Percentiles rank a stretch among this genome's conserved stretches.
Conservation (phyloP, 2,797 vertebrate genomes). For the Prionace glauca region DNA sequence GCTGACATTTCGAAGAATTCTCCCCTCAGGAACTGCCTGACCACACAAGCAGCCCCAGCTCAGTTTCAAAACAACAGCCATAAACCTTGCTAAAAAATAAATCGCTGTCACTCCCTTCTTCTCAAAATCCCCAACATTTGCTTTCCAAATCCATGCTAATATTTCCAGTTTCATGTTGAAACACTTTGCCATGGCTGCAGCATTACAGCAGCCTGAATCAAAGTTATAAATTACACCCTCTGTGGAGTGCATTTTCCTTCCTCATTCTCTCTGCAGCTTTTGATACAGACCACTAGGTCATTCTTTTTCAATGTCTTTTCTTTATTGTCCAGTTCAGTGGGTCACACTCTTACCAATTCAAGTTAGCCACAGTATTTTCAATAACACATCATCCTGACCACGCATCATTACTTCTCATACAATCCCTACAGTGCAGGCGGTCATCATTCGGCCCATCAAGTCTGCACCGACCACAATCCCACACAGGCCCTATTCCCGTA, state of each 20-base stretch:
- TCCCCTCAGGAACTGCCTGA: neutral
- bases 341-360: neutral
- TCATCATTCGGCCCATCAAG: too few relatives aligned
- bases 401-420: neutral
- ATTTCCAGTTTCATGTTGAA: neutral
- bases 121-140: neutral
- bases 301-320: neutral
- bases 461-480: too few relatives aligned
- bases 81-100: neutral
- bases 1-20: too few relatives aligned
- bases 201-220: neutral
- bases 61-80: too few relatives aligned
- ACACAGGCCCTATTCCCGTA: too few relatives aligned
- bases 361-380: neutral
- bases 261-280: neutral
- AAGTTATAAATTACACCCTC: neutral
- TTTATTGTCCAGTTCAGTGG: neutral
- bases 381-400: neutral
- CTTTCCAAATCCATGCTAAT: neutral
- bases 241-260: neutral
- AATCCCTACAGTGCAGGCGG: too few relatives aligned
- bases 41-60: neutral
- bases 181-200: too few relatives aligned
- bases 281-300: neutral
- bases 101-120: neutral